These are phyloP conservation scores for Apeltes quadracus DNA, from an alignment of 2,113 vertebrate genomes.

Conservation along the genomic window DNA sequence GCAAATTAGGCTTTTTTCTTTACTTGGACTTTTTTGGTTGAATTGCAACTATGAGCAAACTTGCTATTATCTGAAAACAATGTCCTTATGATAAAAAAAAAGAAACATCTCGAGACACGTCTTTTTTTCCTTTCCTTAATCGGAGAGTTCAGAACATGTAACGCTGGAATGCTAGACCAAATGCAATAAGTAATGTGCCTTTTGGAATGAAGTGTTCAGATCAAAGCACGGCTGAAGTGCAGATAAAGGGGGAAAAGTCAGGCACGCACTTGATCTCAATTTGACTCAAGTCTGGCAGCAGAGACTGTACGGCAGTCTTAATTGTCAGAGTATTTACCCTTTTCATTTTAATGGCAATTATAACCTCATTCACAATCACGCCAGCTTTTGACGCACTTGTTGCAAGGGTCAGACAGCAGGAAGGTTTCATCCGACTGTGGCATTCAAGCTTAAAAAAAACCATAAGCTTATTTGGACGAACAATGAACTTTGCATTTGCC, in stretches of 20 bases:
- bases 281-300: neutral
- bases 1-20: slow-evolving; percentile 8
- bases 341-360: neutral
- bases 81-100: neutral
- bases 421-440: no score
- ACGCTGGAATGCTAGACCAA: neutral
- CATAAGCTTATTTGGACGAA: no score
- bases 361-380: neutral
- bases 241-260: neutral
- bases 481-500: no score
- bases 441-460: no score
- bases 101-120: neutral
- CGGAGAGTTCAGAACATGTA: neutral
- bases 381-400: neutral
- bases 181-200: neutral
- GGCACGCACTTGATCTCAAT: neutral
- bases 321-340: neutral
- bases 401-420: neutral
- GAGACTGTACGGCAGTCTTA: neutral
- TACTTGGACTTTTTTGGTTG: neutral
- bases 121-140: neutral
- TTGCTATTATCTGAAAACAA: neutral
- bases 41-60: neutral
- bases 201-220: neutral
- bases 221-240: slow-evolving; percentile 3